phyloP scores from a whole-genome alignment of 2,797 vertebrate genomes.

The Hoplostethus atlanticus region DNA sequence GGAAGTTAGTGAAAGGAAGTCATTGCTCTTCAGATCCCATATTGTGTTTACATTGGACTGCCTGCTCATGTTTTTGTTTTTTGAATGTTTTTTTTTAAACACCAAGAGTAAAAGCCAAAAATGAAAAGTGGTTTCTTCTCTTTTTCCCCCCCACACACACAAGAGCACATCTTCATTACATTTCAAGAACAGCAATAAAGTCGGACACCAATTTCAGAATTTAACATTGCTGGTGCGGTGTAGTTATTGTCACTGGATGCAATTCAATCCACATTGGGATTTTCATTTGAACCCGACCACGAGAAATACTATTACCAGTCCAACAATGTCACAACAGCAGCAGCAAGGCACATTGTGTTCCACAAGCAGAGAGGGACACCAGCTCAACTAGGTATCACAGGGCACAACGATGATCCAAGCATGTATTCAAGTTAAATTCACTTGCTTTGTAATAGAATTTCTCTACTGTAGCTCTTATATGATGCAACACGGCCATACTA shows the following conservation, averaged over 20 bases:
- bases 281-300: not conserved
- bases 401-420: not conserved
- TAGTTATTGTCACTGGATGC: not conserved
- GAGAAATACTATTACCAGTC: not conserved
- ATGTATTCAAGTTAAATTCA: not conserved
- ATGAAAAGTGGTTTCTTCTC: not conserved
- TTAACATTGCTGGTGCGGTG: not conserved
- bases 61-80: not conserved
- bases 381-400: not conserved
- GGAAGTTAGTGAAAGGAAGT: slow-evolving; percentile 42
- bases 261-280: not conserved
- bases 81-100: not conserved
- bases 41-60: slow-evolving; percentile 47
- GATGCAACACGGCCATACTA: not conserved
- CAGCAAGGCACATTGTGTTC: not conserved
- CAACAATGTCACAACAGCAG: not conserved
- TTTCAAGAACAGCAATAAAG: not conserved
- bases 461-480: not conserved
- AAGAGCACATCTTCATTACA: slow-evolving; percentile 15
- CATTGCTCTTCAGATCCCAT: slow-evolving; percentile 37
- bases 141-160: not conserved
- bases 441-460: not conserved
- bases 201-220: not conserved
- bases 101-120: not conserved
- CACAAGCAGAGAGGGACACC: not conserved